phyloP scores from a whole-genome alignment of 2,888 invertebrate species.

The Andrena bicolor region DNA sequence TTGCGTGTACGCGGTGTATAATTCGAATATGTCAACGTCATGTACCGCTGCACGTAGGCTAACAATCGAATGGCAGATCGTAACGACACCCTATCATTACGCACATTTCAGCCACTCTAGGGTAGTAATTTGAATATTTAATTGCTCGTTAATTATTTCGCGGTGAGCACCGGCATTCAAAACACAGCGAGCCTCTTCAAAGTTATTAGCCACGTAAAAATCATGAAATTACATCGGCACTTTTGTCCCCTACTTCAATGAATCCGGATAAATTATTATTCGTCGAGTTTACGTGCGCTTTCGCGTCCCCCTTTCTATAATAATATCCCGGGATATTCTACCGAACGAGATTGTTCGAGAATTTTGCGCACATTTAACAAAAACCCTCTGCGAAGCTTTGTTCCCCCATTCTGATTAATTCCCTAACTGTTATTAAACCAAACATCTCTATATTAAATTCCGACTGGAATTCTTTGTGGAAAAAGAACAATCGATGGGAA shows the following conservation, averaged over 20 bases:
- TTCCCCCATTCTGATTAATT: too few species aligned
- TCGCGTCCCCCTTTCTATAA: too few species aligned
- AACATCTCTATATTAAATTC: too few species aligned
- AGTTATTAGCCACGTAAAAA: background rate
- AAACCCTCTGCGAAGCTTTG: too few species aligned
- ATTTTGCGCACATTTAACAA: background rate
- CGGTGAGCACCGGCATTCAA: conserved; percentile 6
- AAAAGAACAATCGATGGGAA: too few species aligned
- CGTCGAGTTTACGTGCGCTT: too few species aligned
- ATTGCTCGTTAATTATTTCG: conserved; percentile 22
- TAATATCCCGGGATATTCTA: background rate
- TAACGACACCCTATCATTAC: conserved; percentile 45
- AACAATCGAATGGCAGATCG: conserved; percentile 41
- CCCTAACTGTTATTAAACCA: too few species aligned
- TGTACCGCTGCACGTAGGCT: conserved; percentile 27
- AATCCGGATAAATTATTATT: background rate
- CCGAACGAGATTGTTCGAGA: background rate
- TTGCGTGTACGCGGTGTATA: conserved; percentile 39
- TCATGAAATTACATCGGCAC: background rate
- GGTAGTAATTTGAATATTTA: conserved; percentile 32
- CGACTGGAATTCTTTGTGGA: too few species aligned
- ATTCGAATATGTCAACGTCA: conserved; percentile 61
- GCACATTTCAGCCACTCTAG: conserved; percentile 21
- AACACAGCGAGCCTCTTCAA: background rate
- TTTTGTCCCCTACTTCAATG: background rate